Evolutionary conservation across 30 jellyfish, hydroid and myxozoan genomes (phyloP), one percentile per base, ranked within the genome.

Genomic region (Aurelia sp.): DNA sequence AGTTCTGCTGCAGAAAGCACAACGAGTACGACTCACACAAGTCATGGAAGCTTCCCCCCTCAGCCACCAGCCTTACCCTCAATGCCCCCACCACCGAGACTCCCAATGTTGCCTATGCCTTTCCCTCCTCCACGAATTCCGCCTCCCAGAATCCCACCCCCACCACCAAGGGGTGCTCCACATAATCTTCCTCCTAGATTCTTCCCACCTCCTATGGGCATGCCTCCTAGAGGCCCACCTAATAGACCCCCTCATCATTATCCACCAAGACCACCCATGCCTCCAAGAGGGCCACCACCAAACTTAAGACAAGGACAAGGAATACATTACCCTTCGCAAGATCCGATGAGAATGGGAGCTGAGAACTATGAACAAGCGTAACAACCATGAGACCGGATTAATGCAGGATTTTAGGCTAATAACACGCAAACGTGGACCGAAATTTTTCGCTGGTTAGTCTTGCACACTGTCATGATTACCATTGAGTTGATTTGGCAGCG

Each of bases 251-350:
- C 91, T 4, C 86, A 59, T 19, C 73, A 53, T 21, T 62, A 64
- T 62, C 76, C 76, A 15, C 91, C 97, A 3, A 58, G 81, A 19
- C 95, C 89, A 15, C 89, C 81, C 19, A 85, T 91, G 62, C 97
- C 92, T 33, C 93, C 94, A 8, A 72, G 84, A 37, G 61, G 78
- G 40, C 94, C 81, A 4, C 87, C 89, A 44, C 55, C 55, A 44
- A 8, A 44, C 55, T 1, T 44, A 7, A 44, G 55, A 44, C 55
- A 44, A 23, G 30, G 68, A 53, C 90, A 30, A 41, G 93, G 91
- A 10, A 77, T 94, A 33, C 99, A 94, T 68, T 95, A 95, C 65
- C 99, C 99, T n/a, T 95, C 99, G 0, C 99, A 95, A 59, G 99
- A 95, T 55, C 99, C 99, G 52, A 85, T 71, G 82, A 85, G 97